These are phyloP conservation scores for Drosophila robusta DNA, from an alignment of 2,888 invertebrate species.

Conservation along the genomic window DNA sequence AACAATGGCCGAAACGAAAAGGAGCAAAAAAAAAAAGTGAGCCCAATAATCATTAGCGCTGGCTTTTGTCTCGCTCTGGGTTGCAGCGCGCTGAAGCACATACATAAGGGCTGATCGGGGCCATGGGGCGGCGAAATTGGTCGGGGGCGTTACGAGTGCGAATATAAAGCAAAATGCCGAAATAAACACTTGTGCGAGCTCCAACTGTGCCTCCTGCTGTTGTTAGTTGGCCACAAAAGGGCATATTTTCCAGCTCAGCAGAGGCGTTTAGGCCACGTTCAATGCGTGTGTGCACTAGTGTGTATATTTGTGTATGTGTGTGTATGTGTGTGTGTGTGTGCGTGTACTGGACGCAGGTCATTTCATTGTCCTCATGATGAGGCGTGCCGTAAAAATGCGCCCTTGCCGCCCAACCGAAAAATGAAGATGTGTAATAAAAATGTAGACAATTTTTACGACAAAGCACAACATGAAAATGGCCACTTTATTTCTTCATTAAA, in stretches of 20 bases:
- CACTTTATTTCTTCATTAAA: slow-evolving; percentile 80
- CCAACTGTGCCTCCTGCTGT: slow-evolving; percentile 12
- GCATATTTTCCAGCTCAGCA: slow-evolving; percentile 75
- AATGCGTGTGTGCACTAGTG: neutral
- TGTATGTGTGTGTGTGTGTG: slow-evolving; percentile 1
- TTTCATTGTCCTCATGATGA: slow-evolving; percentile 60
- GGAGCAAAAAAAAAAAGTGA: slow-evolving; percentile 36
- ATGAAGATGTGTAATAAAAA: slow-evolving; percentile 66
- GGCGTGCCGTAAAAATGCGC: slow-evolving; percentile 43
- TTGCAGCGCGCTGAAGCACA: slow-evolving; percentile 59
- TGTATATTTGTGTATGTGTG: neutral
- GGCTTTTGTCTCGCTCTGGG: slow-evolving; percentile 48
- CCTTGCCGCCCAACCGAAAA: slow-evolving; percentile 10
- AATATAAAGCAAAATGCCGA: slow-evolving; percentile 69
- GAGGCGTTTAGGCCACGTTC: slow-evolving; percentile 51
- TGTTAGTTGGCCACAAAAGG: slow-evolving; percentile 60
- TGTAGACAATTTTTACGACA: slow-evolving; percentile 78
- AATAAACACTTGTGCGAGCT: slow-evolving; percentile 72
- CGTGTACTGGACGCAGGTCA: slow-evolving; percentile 47
- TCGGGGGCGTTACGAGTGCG: neutral
- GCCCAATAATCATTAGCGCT: slow-evolving; percentile 70
- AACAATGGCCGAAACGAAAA: slow-evolving; percentile 21
- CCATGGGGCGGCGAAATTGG: no score
- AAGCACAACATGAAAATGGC: slow-evolving; percentile 67
- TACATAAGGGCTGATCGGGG: neutral